Base-by-base conservation (phyloP, 1,140 invertebrate genomes). In the Dufourea novaeangliae region DNA sequence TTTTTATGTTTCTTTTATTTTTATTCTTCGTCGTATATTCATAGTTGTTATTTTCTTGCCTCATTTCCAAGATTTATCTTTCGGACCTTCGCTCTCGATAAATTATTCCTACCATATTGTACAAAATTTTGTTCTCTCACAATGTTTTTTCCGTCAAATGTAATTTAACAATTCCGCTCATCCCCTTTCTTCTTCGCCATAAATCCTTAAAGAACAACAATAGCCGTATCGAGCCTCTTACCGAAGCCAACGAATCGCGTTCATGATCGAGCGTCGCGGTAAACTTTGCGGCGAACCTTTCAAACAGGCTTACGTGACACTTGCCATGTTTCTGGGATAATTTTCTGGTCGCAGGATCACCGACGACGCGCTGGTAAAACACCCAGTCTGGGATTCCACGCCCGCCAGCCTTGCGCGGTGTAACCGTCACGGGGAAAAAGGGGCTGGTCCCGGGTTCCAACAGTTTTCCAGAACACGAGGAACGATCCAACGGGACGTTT, bases 311-410 rank as follows among this genome's bases (percentile, higher is more conserved):
- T 68, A 39, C 71, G 52, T 29, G 80, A 79, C 76, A 73, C 76
- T 59, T 71, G 80, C 66, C n/a, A 39, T 62, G 54, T 63, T 75
- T 67, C 77, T 44, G 12, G 39, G 61, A 79, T 79, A 84, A 82
- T 84, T 83, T 77, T 34, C n/a, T 66, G 34, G 39, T 61, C 32
- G 69, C 52, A 22, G 82, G 50, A 64, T 71, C 71, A 71, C 62
- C 34, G 57, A 59, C 39, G 67, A 29, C 44, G 52, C 11, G n/a
- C 32, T 39, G 56, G 63, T 82, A 82, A 83, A 78, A 82, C 79
- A 81, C 39, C 34, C 68, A 25, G 11, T 17, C 32, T 32, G 54
- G 69, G 80, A 77, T 64, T n/a, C n/a, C n/a, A 34, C 66, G 27
- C n/a, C 22, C 20, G n/a, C 59, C 46, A 79, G 20, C 78, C 14